Evolutionary conservation across 2,797 vertebrate genomes (phyloP).

Genomic region (Pachyuromys duprasi): DNA sequence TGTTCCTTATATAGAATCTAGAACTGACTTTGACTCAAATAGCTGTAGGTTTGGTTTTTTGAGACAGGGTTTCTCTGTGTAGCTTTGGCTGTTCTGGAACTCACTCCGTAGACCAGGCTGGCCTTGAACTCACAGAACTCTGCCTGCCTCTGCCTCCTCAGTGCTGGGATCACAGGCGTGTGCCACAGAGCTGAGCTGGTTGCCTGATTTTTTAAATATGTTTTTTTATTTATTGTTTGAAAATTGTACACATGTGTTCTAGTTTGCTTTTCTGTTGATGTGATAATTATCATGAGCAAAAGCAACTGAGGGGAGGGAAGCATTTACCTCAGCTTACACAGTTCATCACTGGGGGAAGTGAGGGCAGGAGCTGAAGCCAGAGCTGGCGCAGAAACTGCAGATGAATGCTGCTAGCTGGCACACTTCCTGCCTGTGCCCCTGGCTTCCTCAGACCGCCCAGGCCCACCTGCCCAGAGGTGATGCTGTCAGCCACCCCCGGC

Average conservation of each 20-base stretch:
- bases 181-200: no score
- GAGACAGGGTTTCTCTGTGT: no score
- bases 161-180: no score
- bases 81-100: no score
- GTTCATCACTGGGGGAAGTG: neutral
- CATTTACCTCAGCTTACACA: neutral
- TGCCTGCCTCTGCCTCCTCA: no score
- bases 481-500: neutral
- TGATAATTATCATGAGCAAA: neutral
- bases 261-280: neutral
- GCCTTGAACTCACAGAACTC: no score
- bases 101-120: no score
- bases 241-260: neutral
- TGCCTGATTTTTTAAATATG: neutral
- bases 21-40: neutral
- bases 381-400: neutral
- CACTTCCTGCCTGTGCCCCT: no score
- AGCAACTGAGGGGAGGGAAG: neutral
- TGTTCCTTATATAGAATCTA: neutral
- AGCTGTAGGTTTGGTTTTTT: neutral
- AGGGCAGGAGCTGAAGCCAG: neutral
- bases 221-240: neutral
- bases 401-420: neutral
- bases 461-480: neutral
- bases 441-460: neutral